Conservation (phyloP, 2,797 vertebrate species). For the Lepilemur septentrionalis region DNA sequence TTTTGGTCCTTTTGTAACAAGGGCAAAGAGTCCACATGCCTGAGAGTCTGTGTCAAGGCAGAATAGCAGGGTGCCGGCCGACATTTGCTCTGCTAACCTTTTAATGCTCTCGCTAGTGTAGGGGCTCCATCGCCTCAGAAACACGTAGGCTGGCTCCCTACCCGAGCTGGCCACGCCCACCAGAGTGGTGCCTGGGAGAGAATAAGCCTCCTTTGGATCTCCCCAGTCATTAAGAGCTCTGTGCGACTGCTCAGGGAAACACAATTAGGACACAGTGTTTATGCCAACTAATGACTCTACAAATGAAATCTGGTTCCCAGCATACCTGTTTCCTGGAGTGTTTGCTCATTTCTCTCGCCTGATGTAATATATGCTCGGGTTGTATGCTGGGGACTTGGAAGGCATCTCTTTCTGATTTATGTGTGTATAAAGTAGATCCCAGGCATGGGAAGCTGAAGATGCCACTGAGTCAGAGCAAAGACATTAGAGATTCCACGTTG, state of each 20-base stretch:
- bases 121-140: neutral
- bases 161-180: fast-evolving
- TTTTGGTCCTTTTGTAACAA: slow-evolving; percentile 16
- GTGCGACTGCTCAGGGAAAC: neutral
- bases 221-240: neutral
- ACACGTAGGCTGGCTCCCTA: neutral
- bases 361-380: no score
- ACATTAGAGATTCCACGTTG: neutral
- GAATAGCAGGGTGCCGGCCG: neutral
- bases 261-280: neutral
- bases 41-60: neutral
- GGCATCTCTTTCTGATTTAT: neutral
- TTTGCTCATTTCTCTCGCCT: neutral
- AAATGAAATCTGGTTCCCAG: neutral
- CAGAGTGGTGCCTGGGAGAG: neutral
- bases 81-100: neutral
- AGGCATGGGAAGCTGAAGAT: neutral
- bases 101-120: neutral
- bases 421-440: neutral
- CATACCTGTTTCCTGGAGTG: neutral
- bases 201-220: neutral
- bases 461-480: neutral
- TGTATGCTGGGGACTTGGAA: neutral
- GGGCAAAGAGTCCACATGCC: neutral
- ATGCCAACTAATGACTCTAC: neutral